Evolutionary conservation across 2,797 vertebrate species (phyloP).

Genomic region (Anguilla obscura): DNA sequence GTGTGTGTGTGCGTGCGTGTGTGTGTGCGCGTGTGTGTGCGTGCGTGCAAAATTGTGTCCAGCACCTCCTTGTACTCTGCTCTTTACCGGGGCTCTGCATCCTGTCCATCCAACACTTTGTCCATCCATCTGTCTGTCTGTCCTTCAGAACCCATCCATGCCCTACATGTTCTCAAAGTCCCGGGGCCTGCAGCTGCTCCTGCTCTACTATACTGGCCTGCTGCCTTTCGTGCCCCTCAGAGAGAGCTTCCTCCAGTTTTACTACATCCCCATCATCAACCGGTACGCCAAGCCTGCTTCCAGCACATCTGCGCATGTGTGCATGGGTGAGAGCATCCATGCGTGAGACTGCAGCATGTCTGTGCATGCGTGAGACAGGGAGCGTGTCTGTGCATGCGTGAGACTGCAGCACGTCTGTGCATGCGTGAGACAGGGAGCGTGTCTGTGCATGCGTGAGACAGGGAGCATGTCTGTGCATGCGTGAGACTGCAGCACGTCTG

Average conservation of each 20-base stretch:
- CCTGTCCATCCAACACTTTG: neutral
- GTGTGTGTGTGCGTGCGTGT: too few species aligned
- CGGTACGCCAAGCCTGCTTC: conserved; percentile 51
- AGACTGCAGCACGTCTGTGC: neutral
- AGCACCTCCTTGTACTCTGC: neutral
- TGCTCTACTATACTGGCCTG: conserved; percentile 83
- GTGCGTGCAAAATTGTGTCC: neutral
- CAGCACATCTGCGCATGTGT: conserved; percentile 17
- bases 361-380: neutral
- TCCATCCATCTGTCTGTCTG: neutral
- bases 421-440: neutral
- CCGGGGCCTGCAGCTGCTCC: conserved; percentile 75
- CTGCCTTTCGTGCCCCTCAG: conserved; percentile 77
- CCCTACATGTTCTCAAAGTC: conserved; percentile 79
- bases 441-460: neutral
- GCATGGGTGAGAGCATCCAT: neutral
- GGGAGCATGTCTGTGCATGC: neutral
- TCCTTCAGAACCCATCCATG: conserved; percentile 70
- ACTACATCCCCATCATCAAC: conserved; percentile 82
- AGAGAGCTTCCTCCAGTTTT: conserved; percentile 84
- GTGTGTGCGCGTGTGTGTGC: neutral
- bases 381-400: neutral
- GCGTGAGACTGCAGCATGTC: neutral
- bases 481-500: neutral
- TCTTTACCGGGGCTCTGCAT: neutral